Base-by-base conservation (phyloP, 2,888 invertebrate species). In the Pandemis heparana region DNA sequence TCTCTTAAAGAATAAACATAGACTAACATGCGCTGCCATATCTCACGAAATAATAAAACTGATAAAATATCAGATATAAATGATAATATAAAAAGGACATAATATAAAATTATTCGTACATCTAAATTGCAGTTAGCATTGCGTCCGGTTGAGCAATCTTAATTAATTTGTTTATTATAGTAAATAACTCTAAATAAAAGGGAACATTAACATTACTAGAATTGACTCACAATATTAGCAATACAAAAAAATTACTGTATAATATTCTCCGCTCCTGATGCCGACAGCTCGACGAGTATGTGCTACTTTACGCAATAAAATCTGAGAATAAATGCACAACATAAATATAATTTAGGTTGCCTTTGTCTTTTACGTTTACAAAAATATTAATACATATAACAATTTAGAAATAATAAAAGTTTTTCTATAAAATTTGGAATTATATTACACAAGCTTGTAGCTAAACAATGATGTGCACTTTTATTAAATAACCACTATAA, bases 281-380 rank as follows among this genome's bases (percentile, higher is more conserved):
- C 89, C 90, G 91, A 92, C 89, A 85, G 86, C 91, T 90, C 91
- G 92, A 92, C 92, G 91, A 89, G 92, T 91, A 88, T 86, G 91
- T 88, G 89, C 89, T 86, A 83, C 78, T 83, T 79, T 84, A 85
- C 88, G 81, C 85, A 82, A 91, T 92, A 91, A 89, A 89, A 89
- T 89, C 90, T 92, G 85, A 89, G 89, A 92, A 91, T 94, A 94
- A 94, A 94, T 94, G 94, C 94, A 94, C 94, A 94, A 93, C 92
- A 90, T 90, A 94, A 94, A 92, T 91, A 92, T 84, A 88, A 92
- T 92, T 92, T 89, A 88, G 89, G 92, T 93, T 91, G 93, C 89
- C 90, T 89, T 90, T 91, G 94, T 94, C 94, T 94, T 94, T 93
- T 92, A 90, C 78, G 88, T 87, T 91, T 92, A 92, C 85, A 92